These are phyloP conservation scores for Leontopithecus rosalia DNA, from an alignment of 2,797 vertebrate species.

Conservation along the genomic window DNA sequence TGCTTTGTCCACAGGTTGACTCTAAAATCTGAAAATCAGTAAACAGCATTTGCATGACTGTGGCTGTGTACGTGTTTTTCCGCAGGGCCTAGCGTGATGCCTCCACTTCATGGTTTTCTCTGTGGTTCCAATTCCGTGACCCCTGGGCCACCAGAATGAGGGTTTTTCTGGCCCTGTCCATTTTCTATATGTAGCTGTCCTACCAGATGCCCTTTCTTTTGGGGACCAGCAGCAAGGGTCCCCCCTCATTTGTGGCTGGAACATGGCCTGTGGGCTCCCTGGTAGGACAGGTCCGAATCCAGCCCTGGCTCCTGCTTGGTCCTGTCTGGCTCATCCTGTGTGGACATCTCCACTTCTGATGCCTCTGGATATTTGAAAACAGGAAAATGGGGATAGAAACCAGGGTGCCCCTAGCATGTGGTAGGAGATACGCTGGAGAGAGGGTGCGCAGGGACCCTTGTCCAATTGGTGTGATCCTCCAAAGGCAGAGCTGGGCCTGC, in stretches of 20 bases:
- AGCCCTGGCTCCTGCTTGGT: neutral
- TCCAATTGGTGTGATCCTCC: neutral
- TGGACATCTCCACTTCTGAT: neutral
- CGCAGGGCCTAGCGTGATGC: fast-evolving
- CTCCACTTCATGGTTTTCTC: neutral
- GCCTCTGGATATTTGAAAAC: neutral
- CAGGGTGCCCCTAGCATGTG: neutral
- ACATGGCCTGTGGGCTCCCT: neutral
- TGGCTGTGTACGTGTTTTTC: neutral
- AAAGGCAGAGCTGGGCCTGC: neutral
- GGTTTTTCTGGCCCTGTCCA: neutral
- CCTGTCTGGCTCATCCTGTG: neutral
- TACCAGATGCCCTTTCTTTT: neutral
- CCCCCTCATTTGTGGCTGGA: neutral
- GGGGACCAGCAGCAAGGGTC: neutral
- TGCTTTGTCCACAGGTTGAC: neutral
- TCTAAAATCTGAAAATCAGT: neutral
- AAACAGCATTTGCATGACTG: neutral
- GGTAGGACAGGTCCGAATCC: too few relatives aligned
- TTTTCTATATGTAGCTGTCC: neutral
- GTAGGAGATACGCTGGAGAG: neutral
- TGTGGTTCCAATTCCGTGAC: neutral
- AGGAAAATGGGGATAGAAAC: neutral
- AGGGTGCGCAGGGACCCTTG: neutral
- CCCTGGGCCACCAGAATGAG: neutral